Evolutionary conservation across 2,888 invertebrate genomes (phyloP), one percentile per base, ranked within the genome.

Genomic region (Drosophila ustulata): DNA sequence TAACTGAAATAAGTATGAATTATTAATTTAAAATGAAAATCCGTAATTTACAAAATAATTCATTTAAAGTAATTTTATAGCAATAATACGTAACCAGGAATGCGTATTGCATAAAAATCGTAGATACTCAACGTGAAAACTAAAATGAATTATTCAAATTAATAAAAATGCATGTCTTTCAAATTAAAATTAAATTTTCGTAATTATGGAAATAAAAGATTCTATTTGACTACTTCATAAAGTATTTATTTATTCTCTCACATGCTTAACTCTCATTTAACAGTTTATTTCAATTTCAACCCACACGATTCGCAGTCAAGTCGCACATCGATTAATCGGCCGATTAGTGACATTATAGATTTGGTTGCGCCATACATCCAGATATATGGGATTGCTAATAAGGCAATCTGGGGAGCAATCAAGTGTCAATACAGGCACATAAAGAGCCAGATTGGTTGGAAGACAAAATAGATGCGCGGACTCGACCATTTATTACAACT

Each of bases 381-480:
- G 55, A 57, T 57, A 57, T 13, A 51, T 55, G 52, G 28, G 18
- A 41, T 43, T 37, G 72, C 87, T 78, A 88, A 84, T 78, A 84
- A 66, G 75, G 73, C 88, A 84, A 83, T 83, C 87, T 73, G 83
- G 55, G 63, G 46, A 72, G 79, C 74, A 84, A 87, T 84, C 89
- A 84, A 85, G 46, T 84, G 88, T 89, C 85, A 87, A 87, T 85
- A 88, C 75, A 88, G 34, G 45, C 67, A 47, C 76, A 74, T 81
- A 84, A 84, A 86, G 59, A 71, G 55, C 49, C 63, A 65, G 82
- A 69, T 82, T 26, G 64, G 68, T 55, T 69, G 66, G 52, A 70
- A 72, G 69, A 81, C 55, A 69, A 79, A 71, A 55, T 43, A 46
- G 61, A 61, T 43, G 61, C 62, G 53, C 51, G 50, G 63, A 37